These are phyloP conservation scores for Embiotoca jacksoni DNA, from an alignment of 2,113 vertebrate species.

Conservation along the genomic window DNA sequence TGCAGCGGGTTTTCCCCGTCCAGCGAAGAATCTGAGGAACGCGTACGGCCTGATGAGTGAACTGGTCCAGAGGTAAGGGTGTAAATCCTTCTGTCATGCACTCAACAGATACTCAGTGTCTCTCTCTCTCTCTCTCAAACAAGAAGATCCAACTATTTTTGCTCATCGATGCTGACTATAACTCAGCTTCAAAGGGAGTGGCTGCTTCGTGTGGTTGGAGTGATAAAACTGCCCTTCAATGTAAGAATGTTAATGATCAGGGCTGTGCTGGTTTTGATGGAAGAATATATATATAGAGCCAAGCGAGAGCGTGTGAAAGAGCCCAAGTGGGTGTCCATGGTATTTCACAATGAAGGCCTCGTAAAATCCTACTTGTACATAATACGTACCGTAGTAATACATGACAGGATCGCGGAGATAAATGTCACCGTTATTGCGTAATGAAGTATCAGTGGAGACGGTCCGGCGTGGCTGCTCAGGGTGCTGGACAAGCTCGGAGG, in stretches of 20 bases:
- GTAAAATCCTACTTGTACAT: constrained; percentile 42
- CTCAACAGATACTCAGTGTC: constrained; percentile 31
- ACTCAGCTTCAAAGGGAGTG: constrained; percentile 69
- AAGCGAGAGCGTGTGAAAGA: constrained; percentile 75
- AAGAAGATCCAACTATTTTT: constrained; percentile 32
- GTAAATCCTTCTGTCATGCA: constrained; percentile 59
- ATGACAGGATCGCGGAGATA: constrained; percentile 46
- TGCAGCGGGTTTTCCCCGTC: constrained; percentile 23
- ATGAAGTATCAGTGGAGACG: constrained; percentile 52
- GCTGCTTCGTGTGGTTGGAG: constrained; percentile 56
- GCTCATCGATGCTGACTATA: constrained; percentile 31
- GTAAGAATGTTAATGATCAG: constrained; percentile 81
- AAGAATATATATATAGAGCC: constrained; percentile 69
- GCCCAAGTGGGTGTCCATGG: constrained; percentile 47
- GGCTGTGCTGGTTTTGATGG: constrained; percentile 57
- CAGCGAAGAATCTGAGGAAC: constrained; percentile 60
- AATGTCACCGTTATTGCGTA: constrained; percentile 20
- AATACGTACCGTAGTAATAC: constrained; percentile 36
- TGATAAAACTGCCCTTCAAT: constrained; percentile 74
- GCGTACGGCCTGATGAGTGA: constrained; percentile 45
- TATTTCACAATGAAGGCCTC: constrained; percentile 61
- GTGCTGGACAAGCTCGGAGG: constrained; percentile 31
- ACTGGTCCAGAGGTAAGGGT: constrained; percentile 54
- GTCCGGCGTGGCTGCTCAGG: constrained; percentile 36
- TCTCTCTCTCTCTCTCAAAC: constrained; percentile 20